phyloP scores from a whole-genome alignment of 2,888 invertebrate species.

The Cactoblastis cactorum region DNA sequence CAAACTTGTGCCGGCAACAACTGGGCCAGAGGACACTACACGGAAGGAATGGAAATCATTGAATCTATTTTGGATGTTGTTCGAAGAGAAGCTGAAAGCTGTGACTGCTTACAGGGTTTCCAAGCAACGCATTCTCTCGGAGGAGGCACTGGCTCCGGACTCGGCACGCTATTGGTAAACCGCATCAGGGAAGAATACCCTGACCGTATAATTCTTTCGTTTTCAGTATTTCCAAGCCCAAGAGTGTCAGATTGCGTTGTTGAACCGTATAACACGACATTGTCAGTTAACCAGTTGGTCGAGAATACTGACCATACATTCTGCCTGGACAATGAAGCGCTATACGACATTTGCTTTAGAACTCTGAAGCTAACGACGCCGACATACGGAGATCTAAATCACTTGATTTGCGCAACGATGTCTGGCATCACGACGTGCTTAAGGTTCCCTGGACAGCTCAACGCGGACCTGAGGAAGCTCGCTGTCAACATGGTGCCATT shows the following conservation, averaged over 20 bases:
- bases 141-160: constrained; percentile 72
- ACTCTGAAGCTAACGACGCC: constrained; percentile 87
- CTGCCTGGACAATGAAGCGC: constrained; percentile 86
- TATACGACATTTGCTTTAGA: constrained; percentile 88
- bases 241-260: constrained; percentile 85
- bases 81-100: constrained; percentile 90
- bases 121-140: constrained; percentile 87
- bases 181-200: constrained; percentile 95
- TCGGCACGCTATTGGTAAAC: constrained; percentile 85
- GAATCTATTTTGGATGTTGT: constrained; percentile 91
- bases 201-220: constrained; percentile 90
- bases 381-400: constrained; percentile 89
- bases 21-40: constrained; percentile 88
- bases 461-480: constrained; percentile 66
- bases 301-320: constrained; percentile 85
- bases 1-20: constrained; percentile 68
- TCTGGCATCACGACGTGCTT: constrained; percentile 92
- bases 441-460: constrained; percentile 79
- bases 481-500: constrained; percentile 81
- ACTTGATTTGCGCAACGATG: constrained; percentile 91
- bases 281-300: constrained; percentile 90
- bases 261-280: constrained; percentile 90
- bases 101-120: constrained; percentile 95
- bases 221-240: constrained; percentile 89
- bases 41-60: constrained; percentile 92